Percentiles rank a stretch among this genome's conserved stretches.
Evolutionary conservation across 2,797 vertebrate species (phyloP).

Genomic region (Eremophila alpestris): DNA sequence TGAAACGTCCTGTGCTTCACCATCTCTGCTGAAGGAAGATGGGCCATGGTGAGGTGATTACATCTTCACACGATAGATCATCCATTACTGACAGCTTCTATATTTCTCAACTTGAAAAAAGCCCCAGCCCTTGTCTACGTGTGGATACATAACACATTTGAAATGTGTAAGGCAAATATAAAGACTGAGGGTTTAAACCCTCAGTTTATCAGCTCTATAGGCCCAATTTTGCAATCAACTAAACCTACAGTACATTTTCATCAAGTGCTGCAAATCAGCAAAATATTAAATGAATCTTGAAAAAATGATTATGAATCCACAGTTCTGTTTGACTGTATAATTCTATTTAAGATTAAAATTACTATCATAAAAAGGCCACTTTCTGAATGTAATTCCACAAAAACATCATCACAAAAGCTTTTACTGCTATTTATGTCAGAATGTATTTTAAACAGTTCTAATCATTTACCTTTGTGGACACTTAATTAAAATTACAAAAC

Average conservation of each 20-base stretch:
- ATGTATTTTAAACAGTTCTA: slow-evolving; percentile 99
- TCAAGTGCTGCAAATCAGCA: slow-evolving; percentile 86
- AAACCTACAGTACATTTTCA: slow-evolving; percentile 87
- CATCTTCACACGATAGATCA: not conserved
- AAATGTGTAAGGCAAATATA: slow-evolving; percentile 64
- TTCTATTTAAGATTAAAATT: slow-evolving; percentile 98
- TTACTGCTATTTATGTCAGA: slow-evolving; percentile 98
- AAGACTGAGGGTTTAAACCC: slow-evolving; percentile 75
- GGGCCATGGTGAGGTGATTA: slow-evolving; percentile 55
- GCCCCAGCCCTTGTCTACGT: not conserved
- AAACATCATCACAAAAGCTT: slow-evolving; percentile 90
- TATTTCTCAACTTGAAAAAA: slow-evolving; percentile 59
- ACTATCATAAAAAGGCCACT: slow-evolving; percentile 98
- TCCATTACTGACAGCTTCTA: slow-evolving; percentile 27
- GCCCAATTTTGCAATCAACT: slow-evolving; percentile 84
- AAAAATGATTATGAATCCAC: slow-evolving; percentile 89
- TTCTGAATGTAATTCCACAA: slow-evolving; percentile 97
- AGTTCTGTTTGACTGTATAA: slow-evolving; percentile 92
- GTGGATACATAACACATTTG: slow-evolving; percentile 59
- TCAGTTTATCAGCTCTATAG: slow-evolving; percentile 75
- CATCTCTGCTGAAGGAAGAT: slow-evolving; percentile 62
- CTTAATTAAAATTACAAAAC: slow-evolving; percentile 99
- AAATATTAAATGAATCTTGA: slow-evolving; percentile 89
- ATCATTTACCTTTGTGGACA: slow-evolving; percentile 99
- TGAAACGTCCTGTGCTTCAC: slow-evolving; percentile 55